phyloP scores from a whole-genome alignment of 2,113 vertebrate genomes.

The Ammodytes marinus region DNA sequence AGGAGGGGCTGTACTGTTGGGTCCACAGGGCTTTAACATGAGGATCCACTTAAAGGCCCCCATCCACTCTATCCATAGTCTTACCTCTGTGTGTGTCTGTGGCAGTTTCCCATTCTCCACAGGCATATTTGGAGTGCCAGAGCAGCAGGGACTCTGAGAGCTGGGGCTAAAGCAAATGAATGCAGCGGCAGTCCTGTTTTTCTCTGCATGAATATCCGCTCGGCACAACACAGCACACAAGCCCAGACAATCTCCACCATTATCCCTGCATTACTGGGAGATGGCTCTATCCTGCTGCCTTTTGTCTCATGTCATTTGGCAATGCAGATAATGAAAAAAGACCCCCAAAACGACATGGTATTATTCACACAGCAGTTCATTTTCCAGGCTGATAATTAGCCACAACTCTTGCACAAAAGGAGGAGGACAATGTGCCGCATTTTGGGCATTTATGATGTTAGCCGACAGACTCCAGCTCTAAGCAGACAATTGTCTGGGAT shows the following conservation, averaged over 20 bases:
- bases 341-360: constrained; percentile 52
- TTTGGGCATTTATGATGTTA: constrained; percentile 47
- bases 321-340: constrained; percentile 72
- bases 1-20: constrained; percentile 49
- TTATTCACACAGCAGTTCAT: constrained; percentile 69
- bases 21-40: constrained; percentile 71
- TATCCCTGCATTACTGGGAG: constrained; percentile 71
- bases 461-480: constrained; percentile 25
- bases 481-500: constrained; percentile 40
- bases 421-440: constrained; percentile 65
- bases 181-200: constrained; percentile 48
- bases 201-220: constrained; percentile 62
- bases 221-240: constrained; percentile 50
- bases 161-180: constrained; percentile 63
- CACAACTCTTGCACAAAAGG: constrained; percentile 67
- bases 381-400: constrained; percentile 77
- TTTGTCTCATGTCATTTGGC: constrained; percentile 81
- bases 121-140: constrained; percentile 70
- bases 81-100: constrained; percentile 56
- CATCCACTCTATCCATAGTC: constrained; percentile 53
- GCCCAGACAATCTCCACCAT: constrained; percentile 66
- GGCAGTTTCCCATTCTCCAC: constrained; percentile 58
- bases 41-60: constrained; percentile 77
- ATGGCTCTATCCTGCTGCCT: constrained; percentile 73
- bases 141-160: constrained; percentile 71